Evolutionary conservation across 1,140 invertebrate genomes (phyloP).

Genomic region (Formica selysi): DNA sequence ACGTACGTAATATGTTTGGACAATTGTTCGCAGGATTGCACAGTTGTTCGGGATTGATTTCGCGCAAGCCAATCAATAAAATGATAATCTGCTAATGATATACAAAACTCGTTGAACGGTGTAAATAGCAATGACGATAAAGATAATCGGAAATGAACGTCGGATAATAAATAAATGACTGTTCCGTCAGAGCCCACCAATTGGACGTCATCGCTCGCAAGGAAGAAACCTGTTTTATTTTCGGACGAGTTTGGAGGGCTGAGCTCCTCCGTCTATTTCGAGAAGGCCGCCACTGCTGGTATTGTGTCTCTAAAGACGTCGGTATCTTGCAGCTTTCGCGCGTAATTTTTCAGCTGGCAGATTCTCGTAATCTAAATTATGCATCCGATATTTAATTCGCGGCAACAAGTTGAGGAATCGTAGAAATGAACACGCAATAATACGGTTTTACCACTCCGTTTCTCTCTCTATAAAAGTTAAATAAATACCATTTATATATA

Average conservation of each 20-base stretch:
- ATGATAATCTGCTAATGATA: background rate
- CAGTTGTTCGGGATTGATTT: constrained; percentile 68
- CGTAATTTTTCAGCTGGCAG: constrained; percentile 61
- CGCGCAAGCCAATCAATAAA: constrained; percentile 8
- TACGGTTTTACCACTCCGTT: background rate
- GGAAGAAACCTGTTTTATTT: constrained; percentile 83
- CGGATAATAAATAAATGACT: constrained; percentile 64
- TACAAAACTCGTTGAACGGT: background rate
- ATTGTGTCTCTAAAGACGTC: constrained; percentile 77
- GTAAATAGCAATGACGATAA: background rate
- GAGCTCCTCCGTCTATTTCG: constrained; percentile 81
- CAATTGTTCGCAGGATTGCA: constrained; percentile 74
- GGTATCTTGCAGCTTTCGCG: constrained; percentile 70
- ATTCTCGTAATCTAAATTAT: constrained; percentile 34
- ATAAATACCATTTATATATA: background rate
- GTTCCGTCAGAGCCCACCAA: constrained; percentile 62
- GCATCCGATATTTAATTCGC: background rate
- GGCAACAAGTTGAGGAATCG: background rate
- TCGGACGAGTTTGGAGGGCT: constrained; percentile 80
- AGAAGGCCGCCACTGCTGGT: constrained; percentile 79
- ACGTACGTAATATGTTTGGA: constrained; percentile 70
- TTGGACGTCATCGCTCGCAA: constrained; percentile 69
- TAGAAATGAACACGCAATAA: background rate
- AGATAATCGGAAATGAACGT: constrained; percentile 60
- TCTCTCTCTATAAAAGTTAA: background rate